phyloP scores from a whole-genome alignment of 2,113 vertebrate species.

The Chaetura pelagica region DNA sequence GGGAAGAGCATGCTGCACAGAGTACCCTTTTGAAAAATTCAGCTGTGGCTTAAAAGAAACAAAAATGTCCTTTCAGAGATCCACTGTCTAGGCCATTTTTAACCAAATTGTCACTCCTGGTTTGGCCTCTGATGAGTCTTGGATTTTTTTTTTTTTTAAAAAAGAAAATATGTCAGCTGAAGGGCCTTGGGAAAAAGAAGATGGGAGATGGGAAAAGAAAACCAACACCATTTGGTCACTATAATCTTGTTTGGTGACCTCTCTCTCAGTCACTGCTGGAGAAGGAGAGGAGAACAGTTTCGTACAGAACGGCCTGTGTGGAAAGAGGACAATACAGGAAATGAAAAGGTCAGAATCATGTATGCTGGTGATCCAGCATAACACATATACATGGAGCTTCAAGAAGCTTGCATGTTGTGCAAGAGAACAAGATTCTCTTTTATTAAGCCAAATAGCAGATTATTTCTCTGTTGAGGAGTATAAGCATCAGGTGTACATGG shows the following conservation, averaged over 20 bases:
- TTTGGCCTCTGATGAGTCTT: background rate
- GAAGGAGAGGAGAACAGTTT: constrained; percentile 15
- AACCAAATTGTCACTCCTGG: background rate
- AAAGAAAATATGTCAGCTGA: background rate
- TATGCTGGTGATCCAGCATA: background rate
- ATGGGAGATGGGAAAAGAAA: background rate
- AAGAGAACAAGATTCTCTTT: background rate
- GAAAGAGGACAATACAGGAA: constrained; percentile 16
- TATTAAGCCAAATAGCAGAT: background rate
- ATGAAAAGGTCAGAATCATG: background rate
- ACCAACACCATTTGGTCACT: background rate
- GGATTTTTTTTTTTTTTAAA: no score
- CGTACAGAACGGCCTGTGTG: constrained; percentile 11
- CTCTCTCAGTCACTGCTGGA: background rate
- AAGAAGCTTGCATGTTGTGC: background rate
- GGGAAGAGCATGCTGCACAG: background rate
- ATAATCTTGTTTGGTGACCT: background rate
- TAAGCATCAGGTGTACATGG: background rate
- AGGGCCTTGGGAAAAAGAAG: background rate
- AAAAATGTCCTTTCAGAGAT: background rate
- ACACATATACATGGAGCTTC: background rate
- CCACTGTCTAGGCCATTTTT: background rate
- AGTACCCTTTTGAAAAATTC: constrained; percentile 14
- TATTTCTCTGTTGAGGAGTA: background rate
- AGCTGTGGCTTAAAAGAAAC: background rate